Evolutionary conservation across 1,140 invertebrate genomes (phyloP), one percentile per base, ranked within the genome.

Genomic region (Zaprionus inermis): DNA sequence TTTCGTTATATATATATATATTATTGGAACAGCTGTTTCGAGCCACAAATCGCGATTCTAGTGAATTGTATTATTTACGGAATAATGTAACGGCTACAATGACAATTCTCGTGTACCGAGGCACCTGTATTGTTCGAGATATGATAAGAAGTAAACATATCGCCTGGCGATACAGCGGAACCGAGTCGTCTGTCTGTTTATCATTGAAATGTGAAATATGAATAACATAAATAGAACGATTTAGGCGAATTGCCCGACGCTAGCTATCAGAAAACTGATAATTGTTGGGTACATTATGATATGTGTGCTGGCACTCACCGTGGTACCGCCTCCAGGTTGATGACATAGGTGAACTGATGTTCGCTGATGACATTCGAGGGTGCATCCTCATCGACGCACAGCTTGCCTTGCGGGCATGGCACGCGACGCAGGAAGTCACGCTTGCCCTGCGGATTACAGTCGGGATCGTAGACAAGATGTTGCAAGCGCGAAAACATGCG

Each of bases 261-360:
- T 12, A 34, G 55, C 70, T 68, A 68, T 67, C 70, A 34, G 30
- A 5, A 20, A 36, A 56, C n/a, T 71, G 59, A 64, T 73, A 61
- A 2, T 54, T 54, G 6, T 44, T 18, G 6, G 2, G n/a, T 16
- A 7, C n/a, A n/a, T 0, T 0, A 9, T 4, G 11, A 24, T 22
- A 57, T 30, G 4, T 14, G 32, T 57, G 5, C 4, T 12, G 18
- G 38, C 3, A 68, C 82, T 94, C 94, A 98, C 96, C 97, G 96
- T 63, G 98, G 97, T 86, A 98, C 96, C 78, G 95, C 95, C 59
- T 96, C 94, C 92, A 99, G 96, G 86, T 97, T 95, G 70, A 99
- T 96, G 57, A 96, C 96, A 93, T 97, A 99, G 3, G 98, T 99
- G 91, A 99, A 98, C 93, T 99, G 98, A 92, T 96, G 95, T 57